Conservation (phyloP, 2,113 vertebrate species). For the Lycaon pictus region DNA sequence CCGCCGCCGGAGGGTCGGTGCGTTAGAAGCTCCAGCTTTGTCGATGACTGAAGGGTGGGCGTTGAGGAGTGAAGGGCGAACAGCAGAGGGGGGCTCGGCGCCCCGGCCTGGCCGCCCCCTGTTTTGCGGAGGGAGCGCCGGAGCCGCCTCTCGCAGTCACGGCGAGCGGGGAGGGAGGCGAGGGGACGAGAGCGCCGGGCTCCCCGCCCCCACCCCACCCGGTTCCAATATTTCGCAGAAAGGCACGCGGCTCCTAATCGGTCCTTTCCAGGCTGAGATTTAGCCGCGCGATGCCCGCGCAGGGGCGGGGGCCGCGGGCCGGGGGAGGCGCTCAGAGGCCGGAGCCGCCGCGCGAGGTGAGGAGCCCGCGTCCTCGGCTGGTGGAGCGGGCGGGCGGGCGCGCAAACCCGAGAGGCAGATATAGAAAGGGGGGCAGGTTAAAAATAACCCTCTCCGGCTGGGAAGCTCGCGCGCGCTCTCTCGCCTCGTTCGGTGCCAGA, state of each 20-base stretch:
- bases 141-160: constrained; percentile 60
- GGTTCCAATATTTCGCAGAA: constrained; percentile 83
- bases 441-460: constrained; percentile 82
- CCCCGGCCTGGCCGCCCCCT: constrained; percentile 5
- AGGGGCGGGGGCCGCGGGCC: constrained; percentile 76
- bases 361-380: constrained; percentile 76
- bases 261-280: constrained; percentile 79
- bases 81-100: background rate
- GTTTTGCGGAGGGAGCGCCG: background rate
- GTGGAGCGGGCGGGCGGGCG: constrained; percentile 70
- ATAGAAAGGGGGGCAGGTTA: constrained; percentile 81
- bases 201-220: constrained; percentile 82
- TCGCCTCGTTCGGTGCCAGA: constrained; percentile 80
- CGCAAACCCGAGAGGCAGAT: constrained; percentile 74
- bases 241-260: constrained; percentile 82
- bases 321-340: constrained; percentile 77
- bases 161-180: constrained; percentile 63
- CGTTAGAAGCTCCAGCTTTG: constrained; percentile 31
- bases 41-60: constrained; percentile 52
- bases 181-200: constrained; percentile 64
- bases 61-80: constrained; percentile 1
- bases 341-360: constrained; percentile 81
- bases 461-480: constrained; percentile 81
- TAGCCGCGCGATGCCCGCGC: constrained; percentile 75
- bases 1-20: constrained; percentile 54